These are phyloP conservation scores for Progne subis DNA, from an alignment of 2,113 vertebrate genomes.

Conservation along the genomic window DNA sequence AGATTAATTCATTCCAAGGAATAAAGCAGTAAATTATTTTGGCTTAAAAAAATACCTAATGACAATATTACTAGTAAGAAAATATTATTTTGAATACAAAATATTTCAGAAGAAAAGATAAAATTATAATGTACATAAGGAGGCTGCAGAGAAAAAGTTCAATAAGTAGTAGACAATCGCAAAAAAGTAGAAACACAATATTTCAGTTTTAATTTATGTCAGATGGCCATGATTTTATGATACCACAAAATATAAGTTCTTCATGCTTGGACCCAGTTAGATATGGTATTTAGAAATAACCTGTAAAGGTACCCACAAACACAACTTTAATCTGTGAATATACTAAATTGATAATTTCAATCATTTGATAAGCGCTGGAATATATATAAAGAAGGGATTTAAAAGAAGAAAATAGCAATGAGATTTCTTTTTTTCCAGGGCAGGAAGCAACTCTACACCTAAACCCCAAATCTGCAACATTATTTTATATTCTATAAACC, in stretches of 20 bases:
- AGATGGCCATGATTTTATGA: background rate
- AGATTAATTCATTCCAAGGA: background rate
- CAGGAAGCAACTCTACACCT: background rate
- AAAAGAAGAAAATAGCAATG: background rate
- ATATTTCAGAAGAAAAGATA: background rate
- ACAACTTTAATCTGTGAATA: background rate
- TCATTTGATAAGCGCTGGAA: background rate
- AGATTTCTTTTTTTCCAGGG: background rate
- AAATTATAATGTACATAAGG: background rate
- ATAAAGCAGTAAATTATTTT: background rate
- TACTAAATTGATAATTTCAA: background rate
- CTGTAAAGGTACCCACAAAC: background rate
- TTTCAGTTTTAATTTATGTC: background rate
- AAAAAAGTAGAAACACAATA: background rate
- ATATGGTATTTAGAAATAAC: background rate
- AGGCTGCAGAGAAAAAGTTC: background rate
- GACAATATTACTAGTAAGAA: background rate
- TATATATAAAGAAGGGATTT: background rate
- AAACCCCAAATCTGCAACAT: background rate
- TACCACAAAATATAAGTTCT: background rate
- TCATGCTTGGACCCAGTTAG: background rate
- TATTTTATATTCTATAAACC: background rate
- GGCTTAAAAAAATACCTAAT: background rate
- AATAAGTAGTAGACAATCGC: background rate
- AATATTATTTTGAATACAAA: background rate